Base-by-base conservation (phyloP, 1,140 invertebrate species). In the Drosophila nasuta region DNA sequence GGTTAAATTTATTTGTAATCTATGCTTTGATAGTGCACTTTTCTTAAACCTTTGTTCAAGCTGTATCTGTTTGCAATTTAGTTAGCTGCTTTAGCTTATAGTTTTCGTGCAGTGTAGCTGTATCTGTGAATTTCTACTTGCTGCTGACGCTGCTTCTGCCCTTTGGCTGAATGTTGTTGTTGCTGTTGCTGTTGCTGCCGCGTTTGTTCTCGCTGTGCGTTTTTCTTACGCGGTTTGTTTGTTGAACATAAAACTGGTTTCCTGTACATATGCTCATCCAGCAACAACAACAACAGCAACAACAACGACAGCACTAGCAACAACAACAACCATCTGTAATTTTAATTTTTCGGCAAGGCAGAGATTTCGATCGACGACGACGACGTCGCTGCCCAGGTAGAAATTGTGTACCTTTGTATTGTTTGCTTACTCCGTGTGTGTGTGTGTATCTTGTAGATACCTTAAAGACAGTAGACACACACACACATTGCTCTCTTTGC, bases 181-280 rank as follows among this genome's bases (percentile, higher is more conserved):
- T 72, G 57, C 15, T 45, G 59, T 48, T 70, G 51, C 8, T 71
- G 59, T 13, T 69, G 51, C 15, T 64, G 60, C 52, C 56, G 45
- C 70, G 73, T 58, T 79, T 83, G 73, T 83, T 63, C 62, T 81
- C 52, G 74, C 69, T 77, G 81, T 81, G 72, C 68, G 75, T 82
- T 88, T 81, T 79, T 82, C 70, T 73, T 73, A 73, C 77, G 75
- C 75, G 67, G 72, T 82, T 82, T 89, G 85, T 88, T 88, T 89
- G 85, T 89, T 81, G 83, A 88, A 89, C 85, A 89, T 88, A 88
- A 89, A 88, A 88, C 85, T 88, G 85, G 85, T 88, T 88, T 88
- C 85, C 85, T 88, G 85, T 88, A 89, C 85, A 88, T 88, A 89
- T 89, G 85, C 85, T 89, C 85, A 81, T 89, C 81, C 83, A 89